phyloP scores from a whole-genome alignment of 2,113 vertebrate species.

The Emydura subglobosa region DNA sequence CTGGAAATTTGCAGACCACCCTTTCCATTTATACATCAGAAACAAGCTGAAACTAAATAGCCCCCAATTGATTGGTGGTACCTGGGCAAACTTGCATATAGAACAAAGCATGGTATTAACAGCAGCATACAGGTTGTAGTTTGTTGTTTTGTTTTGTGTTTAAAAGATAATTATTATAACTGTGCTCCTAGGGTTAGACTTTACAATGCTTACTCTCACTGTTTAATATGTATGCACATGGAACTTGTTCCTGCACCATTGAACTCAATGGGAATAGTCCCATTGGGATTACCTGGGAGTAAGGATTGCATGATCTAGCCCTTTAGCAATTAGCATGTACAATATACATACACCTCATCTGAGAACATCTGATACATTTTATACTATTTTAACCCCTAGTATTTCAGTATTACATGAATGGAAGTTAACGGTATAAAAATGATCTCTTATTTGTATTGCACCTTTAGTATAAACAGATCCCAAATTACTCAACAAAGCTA shows the following conservation, averaged over 20 bases:
- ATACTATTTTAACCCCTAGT: background rate
- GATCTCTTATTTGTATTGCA: slow-evolving; percentile 3
- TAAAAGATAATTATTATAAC: background rate
- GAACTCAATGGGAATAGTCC: background rate
- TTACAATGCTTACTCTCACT: background rate
- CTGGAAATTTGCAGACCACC: background rate
- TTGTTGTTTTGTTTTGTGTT: background rate
- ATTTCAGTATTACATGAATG: slow-evolving; percentile 8
- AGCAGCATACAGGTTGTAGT: rapidly evolving
- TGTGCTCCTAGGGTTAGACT: background rate
- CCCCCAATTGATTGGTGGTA: background rate
- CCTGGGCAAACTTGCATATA: background rate
- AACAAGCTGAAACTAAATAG: background rate
- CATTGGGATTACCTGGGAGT: background rate
- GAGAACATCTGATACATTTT: background rate
- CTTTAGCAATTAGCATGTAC: background rate
- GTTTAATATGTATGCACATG: background rate
- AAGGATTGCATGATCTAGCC: background rate
- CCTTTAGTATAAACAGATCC: slow-evolving; percentile 4
- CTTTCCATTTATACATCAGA: background rate
- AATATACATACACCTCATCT: background rate
- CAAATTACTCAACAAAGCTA: background rate
- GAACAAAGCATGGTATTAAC: background rate
- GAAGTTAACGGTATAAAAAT: background rate
- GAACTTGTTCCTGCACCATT: background rate